Conservation (phyloP, 2,113 vertebrate genomes). For the Crotalus helleri region DNA sequence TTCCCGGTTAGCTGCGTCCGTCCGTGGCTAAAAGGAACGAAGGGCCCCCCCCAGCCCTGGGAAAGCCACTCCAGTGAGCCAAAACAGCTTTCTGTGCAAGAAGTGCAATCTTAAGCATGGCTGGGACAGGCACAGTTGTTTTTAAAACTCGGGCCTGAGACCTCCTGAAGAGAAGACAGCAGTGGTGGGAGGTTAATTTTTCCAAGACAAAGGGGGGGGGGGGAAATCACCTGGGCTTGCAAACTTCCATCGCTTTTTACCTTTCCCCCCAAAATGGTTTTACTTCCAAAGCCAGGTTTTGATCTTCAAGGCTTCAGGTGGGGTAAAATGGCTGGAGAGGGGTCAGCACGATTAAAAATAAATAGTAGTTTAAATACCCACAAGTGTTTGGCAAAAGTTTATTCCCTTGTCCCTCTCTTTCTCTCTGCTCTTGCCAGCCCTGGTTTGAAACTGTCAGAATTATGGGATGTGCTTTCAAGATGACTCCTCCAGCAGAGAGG, state of each 20-base stretch:
- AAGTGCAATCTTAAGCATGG: neutral
- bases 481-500: neutral
- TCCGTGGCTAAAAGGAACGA: constrained; percentile 55
- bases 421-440: neutral
- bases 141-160: neutral
- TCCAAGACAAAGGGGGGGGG: too few species aligned
- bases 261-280: neutral
- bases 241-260: neutral
- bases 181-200: neutral
- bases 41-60: constrained; percentile 36
- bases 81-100: constrained; percentile 65
- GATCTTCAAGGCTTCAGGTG: neutral
- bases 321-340: neutral
- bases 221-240: too few species aligned
- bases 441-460: neutral
- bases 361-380: neutral
- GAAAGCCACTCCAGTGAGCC: constrained; percentile 46
- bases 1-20: constrained; percentile 59
- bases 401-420: neutral
- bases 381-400: neutral
- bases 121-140: neutral
- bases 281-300: neutral
- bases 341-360: neutral
- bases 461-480: neutral
- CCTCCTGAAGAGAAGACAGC: fast-evolving